Conservation (phyloP, 2,113 vertebrate species). For the Mystacornis crossleyi region DNA sequence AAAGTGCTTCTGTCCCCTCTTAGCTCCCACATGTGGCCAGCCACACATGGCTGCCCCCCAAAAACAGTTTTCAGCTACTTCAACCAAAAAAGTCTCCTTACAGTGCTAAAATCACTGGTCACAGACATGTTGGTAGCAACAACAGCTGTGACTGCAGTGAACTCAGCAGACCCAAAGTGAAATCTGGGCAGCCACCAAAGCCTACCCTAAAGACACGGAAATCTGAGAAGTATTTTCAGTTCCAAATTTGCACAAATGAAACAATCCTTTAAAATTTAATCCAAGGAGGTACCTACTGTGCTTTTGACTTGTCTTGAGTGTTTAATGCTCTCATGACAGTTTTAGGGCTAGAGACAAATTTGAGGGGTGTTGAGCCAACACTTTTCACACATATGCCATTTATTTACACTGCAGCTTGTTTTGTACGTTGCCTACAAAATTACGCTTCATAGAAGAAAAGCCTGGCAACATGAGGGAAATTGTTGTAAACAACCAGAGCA, state of each 20-base stretch:
- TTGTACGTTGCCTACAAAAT: constrained; percentile 11
- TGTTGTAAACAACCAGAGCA: constrained; percentile 29
- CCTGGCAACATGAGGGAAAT: constrained; percentile 2
- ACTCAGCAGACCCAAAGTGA: neutral
- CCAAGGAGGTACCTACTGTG: neutral
- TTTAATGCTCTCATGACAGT: neutral
- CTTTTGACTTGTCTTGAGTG: neutral
- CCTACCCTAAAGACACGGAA: neutral
- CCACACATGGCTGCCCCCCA: neutral
- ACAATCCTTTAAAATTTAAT: neutral
- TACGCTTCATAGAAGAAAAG: constrained; percentile 8
- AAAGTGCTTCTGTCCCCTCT: neutral
- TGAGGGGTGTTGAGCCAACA: neutral
- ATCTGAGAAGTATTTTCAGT: neutral
- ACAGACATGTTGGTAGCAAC: neutral
- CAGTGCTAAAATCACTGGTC: neutral
- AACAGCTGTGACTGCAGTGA: neutral
- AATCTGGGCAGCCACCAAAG: neutral
- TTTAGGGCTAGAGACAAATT: neutral
- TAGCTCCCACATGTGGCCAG: neutral
- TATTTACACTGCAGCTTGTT: constrained; percentile 41
- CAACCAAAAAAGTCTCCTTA: neutral
- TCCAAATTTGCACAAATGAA: neutral
- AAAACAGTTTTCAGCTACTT: neutral
- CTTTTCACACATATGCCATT: neutral